phyloP scores from a whole-genome alignment of 2,888 invertebrate genomes.

The Drosophila melanosoma region DNA sequence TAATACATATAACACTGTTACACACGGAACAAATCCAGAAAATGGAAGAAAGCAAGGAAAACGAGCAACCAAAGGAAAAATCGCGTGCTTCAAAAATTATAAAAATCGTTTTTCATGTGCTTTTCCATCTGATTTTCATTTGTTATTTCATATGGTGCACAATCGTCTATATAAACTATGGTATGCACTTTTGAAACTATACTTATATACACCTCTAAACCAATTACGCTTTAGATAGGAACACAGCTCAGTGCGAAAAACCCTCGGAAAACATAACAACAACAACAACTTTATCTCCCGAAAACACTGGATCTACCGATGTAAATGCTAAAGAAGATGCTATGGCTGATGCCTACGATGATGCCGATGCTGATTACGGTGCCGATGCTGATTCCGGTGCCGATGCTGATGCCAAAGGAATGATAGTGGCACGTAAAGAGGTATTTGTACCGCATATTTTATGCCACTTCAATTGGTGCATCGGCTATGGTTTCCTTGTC shows the following conservation, averaged over 20 bases:
- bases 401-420: not conserved
- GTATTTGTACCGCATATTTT: conserved; percentile 12
- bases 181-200: conserved; percentile 15
- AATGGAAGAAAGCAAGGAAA: conserved; percentile 2
- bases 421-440: not conserved
- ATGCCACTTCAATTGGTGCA: conserved; percentile 39
- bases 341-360: not conserved
- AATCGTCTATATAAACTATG: conserved; percentile 3
- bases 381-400: too few species aligned
- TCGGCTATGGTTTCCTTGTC: conserved; percentile 40
- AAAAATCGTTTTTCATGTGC: conserved; percentile 3
- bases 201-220: too few species aligned
- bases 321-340: not conserved
- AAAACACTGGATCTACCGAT: not conserved
- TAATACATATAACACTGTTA: not conserved
- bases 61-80: not conserved
- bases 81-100: not conserved
- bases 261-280: not conserved
- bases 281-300: not conserved
- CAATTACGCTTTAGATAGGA: not conserved
- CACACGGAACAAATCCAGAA: not conserved
- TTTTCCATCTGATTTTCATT: conserved; percentile 44
- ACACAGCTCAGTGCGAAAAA: not conserved
- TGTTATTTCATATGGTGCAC: conserved; percentile 37
- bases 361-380: too few species aligned